phyloP scores from a whole-genome alignment of 1,140 invertebrate species.

The Euura saliciscinereae region DNA sequence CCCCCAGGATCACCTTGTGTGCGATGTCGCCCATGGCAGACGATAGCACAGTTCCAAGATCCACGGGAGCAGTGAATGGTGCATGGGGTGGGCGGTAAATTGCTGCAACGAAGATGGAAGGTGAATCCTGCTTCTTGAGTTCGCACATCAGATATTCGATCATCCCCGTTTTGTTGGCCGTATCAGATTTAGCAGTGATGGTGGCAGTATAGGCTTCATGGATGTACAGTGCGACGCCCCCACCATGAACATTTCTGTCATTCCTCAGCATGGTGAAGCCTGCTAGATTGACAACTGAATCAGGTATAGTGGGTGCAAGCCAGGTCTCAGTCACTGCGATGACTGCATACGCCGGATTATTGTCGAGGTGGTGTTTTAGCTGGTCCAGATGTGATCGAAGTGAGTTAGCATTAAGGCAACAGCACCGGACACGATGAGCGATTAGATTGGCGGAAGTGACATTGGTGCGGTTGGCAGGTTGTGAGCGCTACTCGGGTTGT shows the following conservation, averaged over 20 bases:
- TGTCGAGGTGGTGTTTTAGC: background rate
- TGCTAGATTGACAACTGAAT: background rate
- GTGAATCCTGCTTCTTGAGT: background rate
- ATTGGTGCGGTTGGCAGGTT: background rate
- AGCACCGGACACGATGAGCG: background rate
- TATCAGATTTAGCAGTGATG: background rate
- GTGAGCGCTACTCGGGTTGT: background rate
- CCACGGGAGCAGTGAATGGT: background rate
- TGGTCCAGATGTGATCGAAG: background rate
- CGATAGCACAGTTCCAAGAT: background rate
- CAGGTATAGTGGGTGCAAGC: background rate
- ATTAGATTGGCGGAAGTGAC: background rate
- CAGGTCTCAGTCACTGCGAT: too few species aligned
- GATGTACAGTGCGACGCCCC: background rate
- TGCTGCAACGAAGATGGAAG: background rate
- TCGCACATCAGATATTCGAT: background rate
- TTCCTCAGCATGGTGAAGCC: background rate
- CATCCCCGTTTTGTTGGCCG: background rate
- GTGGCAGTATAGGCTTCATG: background rate
- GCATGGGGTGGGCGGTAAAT: background rate
- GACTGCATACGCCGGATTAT: background rate
- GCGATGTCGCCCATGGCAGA: background rate
- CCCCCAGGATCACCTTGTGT: background rate
- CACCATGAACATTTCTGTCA: too few species aligned
- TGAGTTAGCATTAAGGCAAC: too few species aligned